Base-by-base conservation (phyloP, 2,888 invertebrate species). In the Torymus texanus region DNA sequence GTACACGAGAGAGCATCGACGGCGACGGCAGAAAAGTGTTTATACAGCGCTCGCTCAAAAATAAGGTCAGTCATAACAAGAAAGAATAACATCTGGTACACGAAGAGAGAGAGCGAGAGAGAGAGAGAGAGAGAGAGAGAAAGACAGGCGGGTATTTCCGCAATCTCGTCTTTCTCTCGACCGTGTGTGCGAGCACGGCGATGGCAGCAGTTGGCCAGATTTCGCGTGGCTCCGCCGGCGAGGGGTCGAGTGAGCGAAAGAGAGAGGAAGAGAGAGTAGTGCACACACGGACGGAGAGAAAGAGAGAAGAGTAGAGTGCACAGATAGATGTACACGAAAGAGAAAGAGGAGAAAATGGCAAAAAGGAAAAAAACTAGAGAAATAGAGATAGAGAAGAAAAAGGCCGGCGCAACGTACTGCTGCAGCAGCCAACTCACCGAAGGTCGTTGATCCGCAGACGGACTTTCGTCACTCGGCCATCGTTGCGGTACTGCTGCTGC, bases 381-480 rank as follows among this genome's bases (percentile, higher is more conserved):
- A 41, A 55, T 21, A 67, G 14, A 18, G 51, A 53, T 3, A 21
- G 10, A 29, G 13, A 16, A 58, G 0, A 29, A 58, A 68, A 68
- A 56, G 51, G 13, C 55, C 41, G n/a, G 16, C 14, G 10, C 41
- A 65, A 65, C 50, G 41, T 41, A 41, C 41, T 41, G 29, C 29
- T 29, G 41, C 41, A 41, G 41, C n/a, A 41, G 16, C 13, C 8
- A 24, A 62, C 68, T 62, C 55, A 61, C 68, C 67, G 16, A 24
- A 18, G 16, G 41, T 66, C 66, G 61, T 59, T 16, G 29, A 79
- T 72, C 79, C 77, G 21, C 41, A 11, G 11, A 5, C n/a, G 41
- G 16, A 21, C 18, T 18, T 12, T 12, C 18, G 16, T 51, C 24
- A 53, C 61, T 61, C 58, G 51, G 16, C 55, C 73, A 63, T 21